Conservation (phyloP, 2,797 vertebrate genomes). For the Lepus oiostolus region DNA sequence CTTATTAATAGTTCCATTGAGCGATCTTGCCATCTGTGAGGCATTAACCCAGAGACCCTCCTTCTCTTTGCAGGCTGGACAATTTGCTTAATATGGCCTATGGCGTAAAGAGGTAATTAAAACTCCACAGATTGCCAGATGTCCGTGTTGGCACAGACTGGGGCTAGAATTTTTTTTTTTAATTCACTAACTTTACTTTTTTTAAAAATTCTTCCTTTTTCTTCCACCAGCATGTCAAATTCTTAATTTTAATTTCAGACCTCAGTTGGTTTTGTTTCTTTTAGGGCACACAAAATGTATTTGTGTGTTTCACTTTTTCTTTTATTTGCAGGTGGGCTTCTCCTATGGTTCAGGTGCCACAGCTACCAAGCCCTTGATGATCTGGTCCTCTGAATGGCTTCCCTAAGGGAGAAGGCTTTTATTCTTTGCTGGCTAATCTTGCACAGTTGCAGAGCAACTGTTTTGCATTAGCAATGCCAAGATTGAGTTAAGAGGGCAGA, state of each 20-base stretch:
- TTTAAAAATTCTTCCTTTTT: slow-evolving; percentile 92
- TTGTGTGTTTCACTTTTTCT: slow-evolving; percentile 92
- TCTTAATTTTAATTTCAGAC: slow-evolving; percentile 92
- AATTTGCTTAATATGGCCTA: slow-evolving; percentile 99
- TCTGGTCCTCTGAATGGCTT: slow-evolving; percentile 48
- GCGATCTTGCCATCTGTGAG: slow-evolving; percentile 99
- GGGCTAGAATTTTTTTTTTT: slow-evolving; percentile 95
- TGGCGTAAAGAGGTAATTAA: slow-evolving; percentile 99
- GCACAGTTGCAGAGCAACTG: slow-evolving; percentile 79
- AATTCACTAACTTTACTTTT: slow-evolving; percentile 96
- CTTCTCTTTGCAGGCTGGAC: slow-evolving; percentile 99
- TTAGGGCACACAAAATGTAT: slow-evolving; percentile 89
- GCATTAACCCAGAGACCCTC: slow-evolving; percentile 99
- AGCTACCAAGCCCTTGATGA: slow-evolving; percentile 85
- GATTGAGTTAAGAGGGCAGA: slow-evolving; percentile 78
- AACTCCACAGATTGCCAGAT: slow-evolving; percentile 99
- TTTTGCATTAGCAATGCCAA: slow-evolving; percentile 76
- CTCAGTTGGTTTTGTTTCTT: slow-evolving; percentile 94
- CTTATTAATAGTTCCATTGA: slow-evolving; percentile 99
- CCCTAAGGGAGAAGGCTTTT: slow-evolving; percentile 61
- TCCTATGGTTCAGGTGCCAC: slow-evolving; percentile 96
- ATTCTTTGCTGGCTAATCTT: slow-evolving; percentile 75
- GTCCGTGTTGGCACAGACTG: slow-evolving; percentile 98
- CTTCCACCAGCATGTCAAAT: slow-evolving; percentile 96
- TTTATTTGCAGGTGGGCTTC: slow-evolving; percentile 94